Evolutionary conservation across 2,888 invertebrate species (phyloP), one percentile per base, ranked within the genome.

Genomic region (Drosophila borealis): DNA sequence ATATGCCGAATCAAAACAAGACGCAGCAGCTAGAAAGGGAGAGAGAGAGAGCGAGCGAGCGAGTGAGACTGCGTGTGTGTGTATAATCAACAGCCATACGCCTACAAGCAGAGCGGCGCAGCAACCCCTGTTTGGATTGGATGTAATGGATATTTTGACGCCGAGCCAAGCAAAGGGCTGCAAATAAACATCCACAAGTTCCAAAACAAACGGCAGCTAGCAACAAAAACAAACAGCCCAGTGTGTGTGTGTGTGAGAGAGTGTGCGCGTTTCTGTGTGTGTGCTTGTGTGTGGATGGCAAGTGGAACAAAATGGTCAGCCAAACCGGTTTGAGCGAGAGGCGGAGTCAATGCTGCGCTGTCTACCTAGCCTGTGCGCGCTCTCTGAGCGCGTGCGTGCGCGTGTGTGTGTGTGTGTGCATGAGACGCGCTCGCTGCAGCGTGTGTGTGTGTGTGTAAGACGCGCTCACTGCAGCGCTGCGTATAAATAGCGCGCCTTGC

Each of bases 111-210:
- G 70, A 64, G 42, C 49, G 65, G 61, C 71, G 61, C 66, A 29
- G 55, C 73, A 70, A 70, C 77, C 89, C 90, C 90, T 91, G 86
- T 91, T 90, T 91, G 87, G 90, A 90, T 90, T 87, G 88, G 84
- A 75, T 84, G 88, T 91, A 91, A 90, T 90, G 85, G 89, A 90
- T 91, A 91, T 91, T 91, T 91, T 91, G 91, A 91, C 91, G 91
- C 84, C 80, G 87, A 87, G 79, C 81, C 90, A 89, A 70, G 80
- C 80, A 85, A 88, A 89, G 86, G 77, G 77, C 81, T 84, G 88
- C 89, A 91, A 91, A 91, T 86, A 90, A 90, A 90, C 85, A 90
- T 80, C 81, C 86, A 88, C 90, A 87, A 87, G 74, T 77, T 87
- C 78, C 86, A 78, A 86, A 82, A 86, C 83, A 86, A 70, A 70